phyloP scores from a whole-genome alignment of 2,888 invertebrate species.

The Petrolisthes cinctipes region DNA sequence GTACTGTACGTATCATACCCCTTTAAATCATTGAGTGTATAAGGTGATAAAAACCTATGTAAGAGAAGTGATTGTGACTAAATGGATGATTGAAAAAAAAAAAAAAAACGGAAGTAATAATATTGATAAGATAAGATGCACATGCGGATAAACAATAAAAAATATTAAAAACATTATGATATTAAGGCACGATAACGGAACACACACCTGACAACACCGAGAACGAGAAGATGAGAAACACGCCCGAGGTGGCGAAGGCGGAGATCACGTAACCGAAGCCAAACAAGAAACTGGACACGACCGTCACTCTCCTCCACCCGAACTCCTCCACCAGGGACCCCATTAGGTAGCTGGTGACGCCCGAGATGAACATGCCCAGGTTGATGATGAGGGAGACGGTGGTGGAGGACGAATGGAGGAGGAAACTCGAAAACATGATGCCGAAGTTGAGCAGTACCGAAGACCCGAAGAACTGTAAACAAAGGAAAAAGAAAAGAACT shows the following conservation, averaged over 20 bases:
- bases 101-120: too few relatives aligned
- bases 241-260: constrained; percentile 18
- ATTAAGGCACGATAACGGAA: neutral
- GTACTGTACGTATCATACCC: too few relatives aligned
- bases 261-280: constrained; percentile 11
- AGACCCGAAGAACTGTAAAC: neutral
- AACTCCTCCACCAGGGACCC: constrained; percentile 43
- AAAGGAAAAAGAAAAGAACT: neutral
- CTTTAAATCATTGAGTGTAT: too few relatives aligned
- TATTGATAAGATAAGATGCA: too few relatives aligned
- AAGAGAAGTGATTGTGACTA: too few relatives aligned
- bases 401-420: constrained; percentile 17
- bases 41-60: too few relatives aligned
- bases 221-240: constrained; percentile 26
- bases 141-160: too few relatives aligned
- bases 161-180: neutral
- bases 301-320: constrained; percentile 42
- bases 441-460: neutral
- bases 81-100: too few relatives aligned
- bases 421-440: neutral
- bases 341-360: constrained; percentile 1
- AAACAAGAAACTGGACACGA: constrained; percentile 8
- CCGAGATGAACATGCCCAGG: constrained; percentile 6
- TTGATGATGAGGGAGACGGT: constrained; percentile 29
- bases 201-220: constrained; percentile 28